Percentiles rank a stretch among this genome's conserved stretches.
phyloP scores from a whole-genome alignment of 1,140 invertebrate genomes.

The Drosophila pruinosa region DNA sequence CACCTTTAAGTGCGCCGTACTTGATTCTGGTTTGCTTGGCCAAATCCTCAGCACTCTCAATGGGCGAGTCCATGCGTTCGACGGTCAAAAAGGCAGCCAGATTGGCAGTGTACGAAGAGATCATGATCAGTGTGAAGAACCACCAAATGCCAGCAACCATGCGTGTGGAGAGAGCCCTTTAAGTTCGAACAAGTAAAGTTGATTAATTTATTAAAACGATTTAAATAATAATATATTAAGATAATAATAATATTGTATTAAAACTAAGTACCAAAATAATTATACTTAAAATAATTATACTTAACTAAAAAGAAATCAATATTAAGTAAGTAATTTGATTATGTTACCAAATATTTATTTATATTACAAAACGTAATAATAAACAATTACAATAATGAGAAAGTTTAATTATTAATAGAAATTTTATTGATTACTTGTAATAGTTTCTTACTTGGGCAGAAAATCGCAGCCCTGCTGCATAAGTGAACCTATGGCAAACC shows the following conservation, averaged over 20 bases:
- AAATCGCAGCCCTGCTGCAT: conserved; percentile 97
- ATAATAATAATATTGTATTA: too few relatives aligned
- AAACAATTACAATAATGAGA: too few relatives aligned
- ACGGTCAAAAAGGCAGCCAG: conserved; percentile 98
- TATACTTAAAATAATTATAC: too few relatives aligned
- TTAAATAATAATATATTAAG: too few relatives aligned
- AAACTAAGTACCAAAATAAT: too few relatives aligned
- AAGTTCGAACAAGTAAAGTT: too few relatives aligned
- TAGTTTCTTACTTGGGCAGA: conserved; percentile 90
- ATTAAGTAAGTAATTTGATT: conserved; percentile 51
- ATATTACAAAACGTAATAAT: too few relatives aligned
- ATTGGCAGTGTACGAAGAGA: conserved; percentile 99
- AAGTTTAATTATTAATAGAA: neutral
- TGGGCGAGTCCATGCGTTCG: conserved; percentile 97
- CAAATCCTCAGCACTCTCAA: conserved; percentile 97
- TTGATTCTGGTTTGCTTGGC: conserved; percentile 98
- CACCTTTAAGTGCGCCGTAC: conserved; percentile 96
- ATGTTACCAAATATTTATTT: too few relatives aligned
- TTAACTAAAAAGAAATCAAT: too few relatives aligned
- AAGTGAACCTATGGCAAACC: conserved; percentile 97
- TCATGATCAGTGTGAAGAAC: conserved; percentile 99
- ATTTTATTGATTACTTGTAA: too few relatives aligned
- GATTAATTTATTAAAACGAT: too few relatives aligned
- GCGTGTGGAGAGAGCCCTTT: conserved; percentile 91
- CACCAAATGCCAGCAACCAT: conserved; percentile 98